Conservation (phyloP, 2,888 invertebrate genomes). For the Sycophila texana region DNA sequence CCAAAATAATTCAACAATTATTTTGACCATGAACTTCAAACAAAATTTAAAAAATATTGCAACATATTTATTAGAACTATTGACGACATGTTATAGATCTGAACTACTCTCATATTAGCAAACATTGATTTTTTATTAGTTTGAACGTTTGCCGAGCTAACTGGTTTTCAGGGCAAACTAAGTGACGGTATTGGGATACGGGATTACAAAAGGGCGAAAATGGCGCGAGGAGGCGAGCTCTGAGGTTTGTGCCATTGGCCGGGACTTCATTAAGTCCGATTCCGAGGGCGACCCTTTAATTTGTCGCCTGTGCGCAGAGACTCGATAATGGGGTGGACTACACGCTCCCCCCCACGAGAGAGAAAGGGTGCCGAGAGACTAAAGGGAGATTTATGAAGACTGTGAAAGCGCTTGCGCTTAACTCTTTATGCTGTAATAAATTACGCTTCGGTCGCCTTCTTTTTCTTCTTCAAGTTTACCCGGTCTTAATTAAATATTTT, state of each 20-base stretch:
- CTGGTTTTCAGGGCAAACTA: too few relatives aligned
- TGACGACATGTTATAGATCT: too few relatives aligned
- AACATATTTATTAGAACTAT: too few relatives aligned
- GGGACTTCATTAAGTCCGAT: conserved; percentile 55
- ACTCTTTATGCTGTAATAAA: conserved; percentile 47
- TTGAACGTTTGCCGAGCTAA: too few relatives aligned
- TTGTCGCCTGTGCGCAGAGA: conserved; percentile 40
- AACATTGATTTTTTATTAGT: too few relatives aligned
- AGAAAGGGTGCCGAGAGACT: conserved; percentile 23
- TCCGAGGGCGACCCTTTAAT: conserved; percentile 49
- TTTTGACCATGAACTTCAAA: too few relatives aligned
- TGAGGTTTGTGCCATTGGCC: conserved; percentile 36
- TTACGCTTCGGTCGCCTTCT: conserved; percentile 26
- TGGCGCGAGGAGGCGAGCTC: conserved; percentile 2
- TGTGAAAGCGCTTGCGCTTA: conserved; percentile 44
- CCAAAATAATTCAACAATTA: too few relatives aligned
- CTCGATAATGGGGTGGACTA: conserved; percentile 49
- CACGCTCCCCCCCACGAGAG: not conserved
- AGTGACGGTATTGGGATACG: too few relatives aligned
- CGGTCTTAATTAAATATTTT: not conserved
- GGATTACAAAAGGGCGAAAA: not conserved
- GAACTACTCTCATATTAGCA: too few relatives aligned
- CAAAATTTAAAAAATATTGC: too few relatives aligned
- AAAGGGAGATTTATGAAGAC: conserved; percentile 51
- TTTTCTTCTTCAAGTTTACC: not conserved